A percentile compares a stretch with the other conserved stretches of the same genome.
These are phyloP conservation scores for Lasioglossum figueresi DNA, from an alignment of 2,888 invertebrate species.

Conservation along the genomic window DNA sequence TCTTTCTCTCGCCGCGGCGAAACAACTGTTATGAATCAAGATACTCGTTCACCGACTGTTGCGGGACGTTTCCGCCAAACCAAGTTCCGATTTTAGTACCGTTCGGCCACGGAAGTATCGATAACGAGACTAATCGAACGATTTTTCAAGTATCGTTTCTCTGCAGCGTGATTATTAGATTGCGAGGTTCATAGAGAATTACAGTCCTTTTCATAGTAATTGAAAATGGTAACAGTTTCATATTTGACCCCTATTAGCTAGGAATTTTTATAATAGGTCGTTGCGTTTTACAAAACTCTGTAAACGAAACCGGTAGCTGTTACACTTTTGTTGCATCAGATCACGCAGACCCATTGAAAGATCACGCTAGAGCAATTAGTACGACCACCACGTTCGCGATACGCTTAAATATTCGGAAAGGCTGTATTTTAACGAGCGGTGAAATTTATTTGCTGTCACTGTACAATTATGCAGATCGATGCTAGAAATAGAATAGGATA, in stretches of 20 bases:
- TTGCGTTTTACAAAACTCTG: background rate
- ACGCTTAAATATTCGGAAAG: background rate
- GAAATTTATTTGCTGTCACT: background rate
- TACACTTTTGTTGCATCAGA: background rate
- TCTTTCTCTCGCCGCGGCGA: background rate
- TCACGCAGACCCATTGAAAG: background rate
- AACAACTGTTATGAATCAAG: conserved; percentile 21
- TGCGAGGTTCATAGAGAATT: background rate
- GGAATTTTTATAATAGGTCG: background rate
- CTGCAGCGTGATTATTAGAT: background rate
- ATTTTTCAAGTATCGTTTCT: background rate
- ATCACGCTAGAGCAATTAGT: background rate
- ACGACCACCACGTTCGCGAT: background rate
- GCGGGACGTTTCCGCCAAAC: background rate
- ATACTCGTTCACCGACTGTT: background rate
- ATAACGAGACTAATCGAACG: background rate
- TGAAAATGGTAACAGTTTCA: too few relatives aligned
- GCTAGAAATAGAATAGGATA: background rate
- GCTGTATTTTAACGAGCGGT: background rate
- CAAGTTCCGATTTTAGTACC: background rate
- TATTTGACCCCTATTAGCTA: too few relatives aligned
- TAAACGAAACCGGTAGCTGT: background rate
- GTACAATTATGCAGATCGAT: background rate
- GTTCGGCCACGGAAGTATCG: background rate
- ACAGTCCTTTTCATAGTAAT: too few relatives aligned